phyloP scores from a whole-genome alignment of 2,888 invertebrate species.

The Caenorhabditis macrosperma region DNA sequence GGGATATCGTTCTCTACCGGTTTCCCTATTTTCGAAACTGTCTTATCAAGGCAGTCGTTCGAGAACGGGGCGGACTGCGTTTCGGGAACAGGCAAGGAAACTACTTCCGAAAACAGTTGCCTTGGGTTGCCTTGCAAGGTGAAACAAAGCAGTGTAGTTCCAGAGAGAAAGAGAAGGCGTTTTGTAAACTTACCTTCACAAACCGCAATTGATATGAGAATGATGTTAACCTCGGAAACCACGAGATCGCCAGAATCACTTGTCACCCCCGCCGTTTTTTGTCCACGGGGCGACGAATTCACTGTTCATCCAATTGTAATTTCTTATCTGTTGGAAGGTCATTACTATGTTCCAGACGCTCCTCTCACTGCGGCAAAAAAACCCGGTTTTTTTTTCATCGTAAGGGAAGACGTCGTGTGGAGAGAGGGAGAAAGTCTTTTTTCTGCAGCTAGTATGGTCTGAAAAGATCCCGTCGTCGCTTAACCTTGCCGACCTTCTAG shows the following conservation, averaged over 20 bases:
- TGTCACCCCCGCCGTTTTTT: slow-evolving; percentile 25
- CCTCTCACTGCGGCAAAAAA: slow-evolving; percentile 56
- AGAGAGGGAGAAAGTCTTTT: slow-evolving; percentile 52
- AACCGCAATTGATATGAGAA: slow-evolving; percentile 20
- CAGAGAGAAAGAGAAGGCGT: background rate
- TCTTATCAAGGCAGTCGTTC: slow-evolving; percentile 15
- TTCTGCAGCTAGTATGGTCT: slow-evolving; percentile 56
- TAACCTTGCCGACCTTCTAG: slow-evolving; percentile 54
- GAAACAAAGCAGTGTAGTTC: too few species aligned
- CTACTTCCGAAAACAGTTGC: background rate
- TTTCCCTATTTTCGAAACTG: slow-evolving; percentile 26
- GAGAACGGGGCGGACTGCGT: slow-evolving; percentile 6
- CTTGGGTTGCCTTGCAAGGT: background rate
- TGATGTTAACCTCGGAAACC: slow-evolving; percentile 44
- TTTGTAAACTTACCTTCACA: slow-evolving; percentile 20
- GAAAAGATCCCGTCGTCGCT: slow-evolving; percentile 58
- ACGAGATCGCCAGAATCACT: slow-evolving; percentile 52
- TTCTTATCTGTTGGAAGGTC: slow-evolving; percentile 63
- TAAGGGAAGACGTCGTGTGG: slow-evolving; percentile 45
- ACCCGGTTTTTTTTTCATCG: slow-evolving; percentile 52
- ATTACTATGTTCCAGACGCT: slow-evolving; percentile 63
- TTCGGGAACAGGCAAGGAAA: background rate
- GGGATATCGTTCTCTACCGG: slow-evolving; percentile 42
- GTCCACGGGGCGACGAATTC: slow-evolving; percentile 24
- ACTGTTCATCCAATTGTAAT: slow-evolving; percentile 59